These are phyloP conservation scores for Araneus ventricosus DNA, from an alignment of 1,140 invertebrate species.

Conservation along the genomic window DNA sequence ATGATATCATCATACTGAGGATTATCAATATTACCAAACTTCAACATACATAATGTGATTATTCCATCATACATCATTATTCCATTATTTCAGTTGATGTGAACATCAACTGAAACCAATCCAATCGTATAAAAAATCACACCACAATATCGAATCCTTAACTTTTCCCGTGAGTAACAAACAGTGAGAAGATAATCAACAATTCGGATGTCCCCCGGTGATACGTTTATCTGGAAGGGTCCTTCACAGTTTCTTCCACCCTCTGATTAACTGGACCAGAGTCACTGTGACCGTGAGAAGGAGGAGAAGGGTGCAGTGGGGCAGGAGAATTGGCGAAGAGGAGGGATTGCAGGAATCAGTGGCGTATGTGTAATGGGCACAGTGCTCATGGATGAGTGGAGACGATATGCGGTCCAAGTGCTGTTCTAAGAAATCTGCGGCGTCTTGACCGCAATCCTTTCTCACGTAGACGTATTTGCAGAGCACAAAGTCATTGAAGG, in stretches of 20 bases:
- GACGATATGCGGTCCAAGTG: conserved; percentile 76
- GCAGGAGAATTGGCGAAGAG: neutral
- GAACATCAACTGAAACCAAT: neutral
- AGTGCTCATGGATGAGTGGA: conserved; percentile 76
- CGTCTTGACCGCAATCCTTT: conserved; percentile 75
- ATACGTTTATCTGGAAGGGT: neutral
- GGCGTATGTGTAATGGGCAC: conserved; percentile 76
- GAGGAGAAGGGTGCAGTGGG: neutral
- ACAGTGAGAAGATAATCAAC: neutral
- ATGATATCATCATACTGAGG: too few relatives aligned
- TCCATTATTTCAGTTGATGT: too few relatives aligned
- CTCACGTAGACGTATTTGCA: conserved; percentile 75
- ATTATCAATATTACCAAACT: too few relatives aligned
- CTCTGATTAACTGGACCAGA: neutral
- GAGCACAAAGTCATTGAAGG: conserved; percentile 76
- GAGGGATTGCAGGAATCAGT: conserved; percentile 64
- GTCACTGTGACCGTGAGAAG: neutral
- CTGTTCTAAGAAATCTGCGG: conserved; percentile 72
- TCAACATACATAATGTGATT: too few relatives aligned
- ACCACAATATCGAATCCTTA: neutral
- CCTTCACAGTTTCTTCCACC: neutral
- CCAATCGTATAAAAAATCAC: neutral
- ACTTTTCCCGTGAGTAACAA: neutral
- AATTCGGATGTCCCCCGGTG: neutral
- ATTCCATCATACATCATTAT: too few relatives aligned